These are phyloP conservation scores for Apteryx owenii DNA, from an alignment of 2,113 vertebrate genomes.

Conservation along the genomic window DNA sequence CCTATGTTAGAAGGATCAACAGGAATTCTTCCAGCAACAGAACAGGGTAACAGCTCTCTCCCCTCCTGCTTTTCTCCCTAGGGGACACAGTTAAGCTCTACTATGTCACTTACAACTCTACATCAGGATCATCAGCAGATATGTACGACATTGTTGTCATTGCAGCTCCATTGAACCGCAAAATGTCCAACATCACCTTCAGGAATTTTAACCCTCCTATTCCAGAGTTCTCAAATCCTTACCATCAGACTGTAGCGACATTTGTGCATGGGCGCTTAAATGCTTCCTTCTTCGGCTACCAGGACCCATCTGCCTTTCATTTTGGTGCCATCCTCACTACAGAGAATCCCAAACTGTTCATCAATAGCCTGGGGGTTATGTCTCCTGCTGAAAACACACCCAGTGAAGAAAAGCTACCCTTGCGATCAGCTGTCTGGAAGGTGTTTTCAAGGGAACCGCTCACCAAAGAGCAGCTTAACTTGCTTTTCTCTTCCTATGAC, in stretches of 20 bases:
- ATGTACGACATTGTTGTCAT: conserved; percentile 90
- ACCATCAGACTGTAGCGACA: conserved; percentile 84
- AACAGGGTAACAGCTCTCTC: not conserved
- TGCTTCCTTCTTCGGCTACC: conserved; percentile 82
- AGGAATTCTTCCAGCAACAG: accelerated
- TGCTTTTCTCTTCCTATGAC: conserved; percentile 86
- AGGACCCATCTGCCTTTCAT: conserved; percentile 66
- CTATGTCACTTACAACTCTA: conserved; percentile 74
- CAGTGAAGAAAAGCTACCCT: not conserved
- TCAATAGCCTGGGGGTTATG: conserved; percentile 81
- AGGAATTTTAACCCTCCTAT: conserved; percentile 85
- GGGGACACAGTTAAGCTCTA: not conserved
- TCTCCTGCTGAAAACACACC: conserved; percentile 67
- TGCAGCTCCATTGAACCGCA: conserved; percentile 86
- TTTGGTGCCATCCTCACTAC: conserved; percentile 81
- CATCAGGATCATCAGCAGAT: conserved; percentile 76
- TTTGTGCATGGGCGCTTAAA: conserved; percentile 88
- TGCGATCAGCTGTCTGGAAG: conserved; percentile 83
- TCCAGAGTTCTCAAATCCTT: conserved; percentile 77
- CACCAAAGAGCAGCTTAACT: conserved; percentile 77
- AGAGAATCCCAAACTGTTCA: conserved; percentile 75
- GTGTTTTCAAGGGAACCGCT: conserved; percentile 83
- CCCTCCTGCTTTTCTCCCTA: not conserved
- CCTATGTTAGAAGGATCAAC: accelerated
- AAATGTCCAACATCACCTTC: conserved; percentile 86